Conservation (phyloP, 2,113 vertebrate species). For the Rutilus rutilus region DNA sequence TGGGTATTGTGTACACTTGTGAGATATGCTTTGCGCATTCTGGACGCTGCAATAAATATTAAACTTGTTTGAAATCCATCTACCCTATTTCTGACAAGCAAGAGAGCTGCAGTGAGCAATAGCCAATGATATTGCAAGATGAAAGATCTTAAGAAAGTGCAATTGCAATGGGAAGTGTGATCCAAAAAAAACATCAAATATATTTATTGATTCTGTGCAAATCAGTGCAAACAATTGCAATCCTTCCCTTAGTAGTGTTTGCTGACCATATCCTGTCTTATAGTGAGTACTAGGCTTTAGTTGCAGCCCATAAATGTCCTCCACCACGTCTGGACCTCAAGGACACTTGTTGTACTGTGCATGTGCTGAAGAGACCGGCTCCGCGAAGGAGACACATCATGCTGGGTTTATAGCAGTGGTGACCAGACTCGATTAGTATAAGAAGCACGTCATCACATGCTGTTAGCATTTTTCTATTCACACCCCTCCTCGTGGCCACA, state of each 20-base stretch:
- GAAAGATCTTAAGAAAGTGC: not conserved
- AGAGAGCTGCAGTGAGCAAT: not conserved
- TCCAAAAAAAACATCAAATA: not conserved
- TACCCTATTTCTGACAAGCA: not conserved
- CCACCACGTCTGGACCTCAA: conserved; percentile 12
- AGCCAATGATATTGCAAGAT: not conserved
- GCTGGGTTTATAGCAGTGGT: not conserved
- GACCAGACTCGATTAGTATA: conserved; percentile 10
- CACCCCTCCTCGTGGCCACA: conserved; percentile 1
- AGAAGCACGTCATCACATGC: not conserved
- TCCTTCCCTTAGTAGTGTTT: not conserved
- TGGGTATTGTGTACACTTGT: not conserved
- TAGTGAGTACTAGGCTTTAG: not conserved
- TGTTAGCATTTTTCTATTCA: not conserved
- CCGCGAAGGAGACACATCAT: not conserved
- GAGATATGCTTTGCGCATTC: not conserved
- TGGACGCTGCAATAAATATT: not conserved
- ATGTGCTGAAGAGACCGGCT: not conserved
- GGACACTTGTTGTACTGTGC: not conserved
- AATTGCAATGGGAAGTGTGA: not conserved
- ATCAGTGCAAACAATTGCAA: not conserved
- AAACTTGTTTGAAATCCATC: conserved; percentile 6
- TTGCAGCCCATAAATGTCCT: not conserved
- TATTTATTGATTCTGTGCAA: not conserved
- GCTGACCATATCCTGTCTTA: not conserved